These are phyloP conservation scores for Orchestia grillus DNA, from an alignment of 1,140 invertebrate species.

Conservation along the genomic window DNA sequence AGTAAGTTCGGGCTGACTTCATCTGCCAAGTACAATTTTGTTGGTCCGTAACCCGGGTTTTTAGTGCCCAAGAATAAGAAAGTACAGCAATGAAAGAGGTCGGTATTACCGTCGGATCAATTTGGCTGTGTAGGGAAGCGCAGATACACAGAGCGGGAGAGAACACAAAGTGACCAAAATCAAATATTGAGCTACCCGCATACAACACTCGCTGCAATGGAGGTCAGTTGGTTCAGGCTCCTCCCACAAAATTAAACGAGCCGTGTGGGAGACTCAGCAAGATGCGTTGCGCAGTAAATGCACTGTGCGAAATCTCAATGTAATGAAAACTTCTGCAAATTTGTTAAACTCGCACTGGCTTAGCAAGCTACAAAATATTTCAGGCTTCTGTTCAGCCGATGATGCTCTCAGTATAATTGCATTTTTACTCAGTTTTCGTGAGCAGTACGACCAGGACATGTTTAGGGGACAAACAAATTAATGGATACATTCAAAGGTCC, in stretches of 20 bases:
- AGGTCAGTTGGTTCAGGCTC: background rate
- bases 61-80: background rate
- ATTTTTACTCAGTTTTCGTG: no score
- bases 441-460: no score
- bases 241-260: background rate
- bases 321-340: no score
- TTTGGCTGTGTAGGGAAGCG: background rate
- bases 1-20: no score
- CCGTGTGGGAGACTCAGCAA: background rate
- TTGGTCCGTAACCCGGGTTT: background rate
- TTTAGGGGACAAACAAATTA: no score
- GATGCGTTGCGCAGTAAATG: background rate
- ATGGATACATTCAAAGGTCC: no score
- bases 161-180: background rate
- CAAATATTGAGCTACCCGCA: slow-evolving; percentile 7
- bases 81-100: background rate
- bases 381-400: no score
- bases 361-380: no score
- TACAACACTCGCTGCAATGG: background rate
- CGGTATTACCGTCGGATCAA: background rate
- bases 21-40: background rate
- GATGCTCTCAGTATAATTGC: no score
- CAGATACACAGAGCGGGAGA: background rate
- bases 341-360: no score
- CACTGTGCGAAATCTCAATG: no score